Evolutionary conservation across 2,888 invertebrate species (phyloP).

Genomic region (Tipula vernalis): DNA sequence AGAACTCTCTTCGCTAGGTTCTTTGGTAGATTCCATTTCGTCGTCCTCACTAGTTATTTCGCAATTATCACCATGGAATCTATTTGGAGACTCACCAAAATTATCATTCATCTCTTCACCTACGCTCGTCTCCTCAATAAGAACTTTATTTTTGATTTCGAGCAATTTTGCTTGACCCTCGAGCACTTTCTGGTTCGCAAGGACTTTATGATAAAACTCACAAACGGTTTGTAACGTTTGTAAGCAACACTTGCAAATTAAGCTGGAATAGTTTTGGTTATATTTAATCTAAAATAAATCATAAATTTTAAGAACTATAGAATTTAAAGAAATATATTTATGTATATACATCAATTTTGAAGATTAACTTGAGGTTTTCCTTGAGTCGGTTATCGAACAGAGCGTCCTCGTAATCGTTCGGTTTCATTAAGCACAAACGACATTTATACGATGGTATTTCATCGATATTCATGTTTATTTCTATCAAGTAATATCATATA

Average conservation of each 20-base stretch:
- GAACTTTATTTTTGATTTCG: not conserved
- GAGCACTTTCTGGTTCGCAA: not conserved
- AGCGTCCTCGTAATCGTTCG: not conserved
- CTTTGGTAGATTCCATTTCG: not conserved
- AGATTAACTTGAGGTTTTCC: not conserved
- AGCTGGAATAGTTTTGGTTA: not conserved
- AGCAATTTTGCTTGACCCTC: not conserved
- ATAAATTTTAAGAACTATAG: not conserved
- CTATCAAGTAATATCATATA: too few species aligned
- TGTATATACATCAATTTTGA: not conserved
- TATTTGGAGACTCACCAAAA: not conserved
- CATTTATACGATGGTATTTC: not conserved
- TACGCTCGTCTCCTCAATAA: not conserved
- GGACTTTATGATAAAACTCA: not conserved
- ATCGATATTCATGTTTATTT: not conserved
- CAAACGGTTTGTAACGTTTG: not conserved
- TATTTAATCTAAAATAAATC: not conserved
- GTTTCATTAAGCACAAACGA: not conserved
- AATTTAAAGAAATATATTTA: not conserved
- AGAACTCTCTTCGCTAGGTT: not conserved
- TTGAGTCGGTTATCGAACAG: not conserved
- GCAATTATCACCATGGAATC: not conserved
- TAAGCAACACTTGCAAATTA: not conserved
- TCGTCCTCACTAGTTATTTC: not conserved
- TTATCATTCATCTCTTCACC: not conserved